Evolutionary conservation across 2,113 vertebrate genomes (phyloP), one percentile per base, ranked within the genome.

Genomic region (Baryphthengus martii): DNA sequence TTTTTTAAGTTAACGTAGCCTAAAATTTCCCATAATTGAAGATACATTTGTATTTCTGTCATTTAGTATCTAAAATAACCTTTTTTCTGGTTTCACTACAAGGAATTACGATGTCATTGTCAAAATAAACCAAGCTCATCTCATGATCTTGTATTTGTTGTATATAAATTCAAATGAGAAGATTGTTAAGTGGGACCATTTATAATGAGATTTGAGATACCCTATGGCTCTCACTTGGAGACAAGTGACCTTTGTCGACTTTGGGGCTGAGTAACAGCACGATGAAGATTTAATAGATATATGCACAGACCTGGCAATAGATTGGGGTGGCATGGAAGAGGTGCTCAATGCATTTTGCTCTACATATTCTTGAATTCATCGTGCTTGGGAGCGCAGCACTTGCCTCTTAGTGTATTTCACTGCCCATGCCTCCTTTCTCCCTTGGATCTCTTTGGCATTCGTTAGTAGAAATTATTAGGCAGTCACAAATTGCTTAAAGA

Each of bases 121-220:
- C 83, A 87, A 87, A 93, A 66, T 35, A 78, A 92, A 81, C 66
- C 1, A 7, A 81, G 23, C 28, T 93, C 53, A 42, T 88, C 40
- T 88, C 49, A 37, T 72, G 61, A 65, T 44, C 65, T 78, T 67
- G 14, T 72, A 78, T 84, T 95, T 97, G 92, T 97, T 97, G 79
- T 96, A 61, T 81, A 26, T 94, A 79, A 89, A 90, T 93, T 92
- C 88, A 95, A 92, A 93, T 87, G 95, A 96, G 90, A 75, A 92
- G 86, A 89, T 62, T 85, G n/a, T 73, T 93, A 96, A 81, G 45
- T 94, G 89, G 87, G 89, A 94, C 91, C 87, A 61, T 59, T 94
- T 94, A 95, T 95, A 97, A 95, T 95, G 95, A 93, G 93, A 68
- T 93, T 86, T 86, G 92, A 86, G 85, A 93, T 94, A 90, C 70